A percentile compares a stretch with the other conserved stretches of the same genome.
These are phyloP conservation scores for Erebia epiphron DNA, from an alignment of 2,888 invertebrate species.

Conservation along the genomic window DNA sequence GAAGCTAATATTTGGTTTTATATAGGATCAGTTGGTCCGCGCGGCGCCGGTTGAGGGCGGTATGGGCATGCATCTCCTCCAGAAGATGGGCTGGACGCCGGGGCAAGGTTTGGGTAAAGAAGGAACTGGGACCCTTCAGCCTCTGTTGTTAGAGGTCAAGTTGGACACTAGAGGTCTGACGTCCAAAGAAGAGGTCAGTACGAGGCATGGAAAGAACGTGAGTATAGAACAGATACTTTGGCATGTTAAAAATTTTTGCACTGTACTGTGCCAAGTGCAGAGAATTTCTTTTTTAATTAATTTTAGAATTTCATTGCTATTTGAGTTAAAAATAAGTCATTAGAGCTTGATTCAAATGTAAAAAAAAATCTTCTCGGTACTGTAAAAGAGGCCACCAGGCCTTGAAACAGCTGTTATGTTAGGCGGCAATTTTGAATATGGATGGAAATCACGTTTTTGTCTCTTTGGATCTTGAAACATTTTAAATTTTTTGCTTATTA, in stretches of 20 bases:
- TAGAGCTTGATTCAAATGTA: no score
- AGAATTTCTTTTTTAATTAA: no score
- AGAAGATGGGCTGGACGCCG: constrained; percentile 99
- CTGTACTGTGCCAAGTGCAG: no score
- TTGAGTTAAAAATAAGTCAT: no score
- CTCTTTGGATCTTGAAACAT: neutral
- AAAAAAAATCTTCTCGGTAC: no score
- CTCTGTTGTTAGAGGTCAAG: constrained; percentile 96
- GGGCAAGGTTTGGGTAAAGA: constrained; percentile 98
- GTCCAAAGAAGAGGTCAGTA: constrained; percentile 87
- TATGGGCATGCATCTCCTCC: constrained; percentile 97
- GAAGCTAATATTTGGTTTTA: constrained; percentile 30
- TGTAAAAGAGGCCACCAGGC: no score
- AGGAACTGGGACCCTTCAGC: constrained; percentile 95
- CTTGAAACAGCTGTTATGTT: no score
- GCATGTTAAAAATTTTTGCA: neutral
- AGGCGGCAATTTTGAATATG: no score
- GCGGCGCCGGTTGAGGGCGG: constrained; percentile 97
- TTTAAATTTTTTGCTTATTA: neutral
- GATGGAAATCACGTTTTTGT: no score
- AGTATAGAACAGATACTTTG: constrained; percentile 45
- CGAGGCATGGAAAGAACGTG: constrained; percentile 61
- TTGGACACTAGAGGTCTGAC: constrained; percentile 95
- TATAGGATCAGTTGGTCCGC: constrained; percentile 93
- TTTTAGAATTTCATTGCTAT: no score